Evolutionary conservation across 2,888 invertebrate species (phyloP), one percentile per base, ranked within the genome.

Genomic region (Callosobruchus maculatus): DNA sequence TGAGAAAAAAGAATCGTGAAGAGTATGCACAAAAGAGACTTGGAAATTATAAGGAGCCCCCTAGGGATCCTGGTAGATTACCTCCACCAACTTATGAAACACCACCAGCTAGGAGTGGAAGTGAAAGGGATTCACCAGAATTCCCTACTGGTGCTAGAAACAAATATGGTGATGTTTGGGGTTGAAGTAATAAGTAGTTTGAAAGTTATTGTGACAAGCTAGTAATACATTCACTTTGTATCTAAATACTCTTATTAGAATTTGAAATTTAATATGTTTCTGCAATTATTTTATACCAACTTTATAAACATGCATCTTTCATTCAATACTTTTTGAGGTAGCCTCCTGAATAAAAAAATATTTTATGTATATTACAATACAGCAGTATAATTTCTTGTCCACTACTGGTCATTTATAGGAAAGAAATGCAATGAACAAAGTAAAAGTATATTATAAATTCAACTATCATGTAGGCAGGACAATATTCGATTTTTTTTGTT

Each of bases 1-100:
- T 95, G 75, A 89, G 95, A 21, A 90, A 89, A 71, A 89, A 88
- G 82, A 94, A 95, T 87, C 88, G 95, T 71, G 92, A 92, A 67
- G 92, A 93, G 31, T 91, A 90, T 83, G 83, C 84, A 74, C 84
- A 85, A 73, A 84, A 82, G 76, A 80, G 86, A 67, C 77, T 81
- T 31, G 81, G 81, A 22, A 80, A 74, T 74, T 84, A 82, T 71
- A 85, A 75, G 26, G 78, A 80, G 68, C 74, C 77, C 68, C 21
- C 68, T 22, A 78, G 70, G 26, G 68, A 77, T 13, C 74, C 77
- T 74, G 21, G 72, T 26, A 26, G 67, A 68, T n/a, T 68, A 76
- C 22, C 75, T n/a, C 70, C 75, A 69, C 20, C 76, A 20, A 70
- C 49, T 20, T 70, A 22, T 69, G 69, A 73, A 67, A 70, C 30